Base-by-base conservation (phyloP, 2,113 vertebrate species). In the Prochilodus magdalenae region DNA sequence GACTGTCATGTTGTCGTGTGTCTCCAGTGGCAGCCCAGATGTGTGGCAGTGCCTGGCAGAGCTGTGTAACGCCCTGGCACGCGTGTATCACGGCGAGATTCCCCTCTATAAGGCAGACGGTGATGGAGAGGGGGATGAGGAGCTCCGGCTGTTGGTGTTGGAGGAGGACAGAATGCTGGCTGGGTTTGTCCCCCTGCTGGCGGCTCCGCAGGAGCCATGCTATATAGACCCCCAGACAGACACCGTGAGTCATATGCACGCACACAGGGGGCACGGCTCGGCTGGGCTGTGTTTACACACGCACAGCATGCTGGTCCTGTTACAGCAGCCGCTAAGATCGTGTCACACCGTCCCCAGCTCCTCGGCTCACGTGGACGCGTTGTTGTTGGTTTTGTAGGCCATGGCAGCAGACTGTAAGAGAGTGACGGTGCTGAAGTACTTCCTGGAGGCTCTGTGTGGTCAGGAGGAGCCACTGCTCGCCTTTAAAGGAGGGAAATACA, bases 351-450 rank as follows among this genome's bases (percentile, higher is more conserved):
- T 8, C 51, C 7, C 12, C 1, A 18, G 8, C 24, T 30, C 51
- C 16, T 24, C 2, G 29, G 53, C 44, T 29, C 40, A n/a, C 75
- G 26, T 57, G 24, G 7, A 44, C 27, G 14, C n/a, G 27, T 13
- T 55, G 59, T 71, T 22, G n/a, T 66, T 36, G 15, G 24, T 60
- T 75, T 75, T 26, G 79, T 79, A 99, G 98, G 94, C 95, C 90
- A 97, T 97, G 91, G 97, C 98, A 87, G 96, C 97, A 51, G 96
- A 99, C 94, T 99, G 98, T 93, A 99, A 99, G 93, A 94, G 98
- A 93, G 97, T 99, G 90, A 98, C 97, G 33, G 97, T 98, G 88
- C 94, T 99, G 89, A 98, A 99, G 95, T 99, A 99, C 96, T 99
- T 99, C 94, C 95, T 99, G 92, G 97, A 99, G 94, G 98, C 98